These are phyloP conservation scores for Drosophila robusta DNA, from an alignment of 2,888 invertebrate genomes.

Conservation along the genomic window DNA sequence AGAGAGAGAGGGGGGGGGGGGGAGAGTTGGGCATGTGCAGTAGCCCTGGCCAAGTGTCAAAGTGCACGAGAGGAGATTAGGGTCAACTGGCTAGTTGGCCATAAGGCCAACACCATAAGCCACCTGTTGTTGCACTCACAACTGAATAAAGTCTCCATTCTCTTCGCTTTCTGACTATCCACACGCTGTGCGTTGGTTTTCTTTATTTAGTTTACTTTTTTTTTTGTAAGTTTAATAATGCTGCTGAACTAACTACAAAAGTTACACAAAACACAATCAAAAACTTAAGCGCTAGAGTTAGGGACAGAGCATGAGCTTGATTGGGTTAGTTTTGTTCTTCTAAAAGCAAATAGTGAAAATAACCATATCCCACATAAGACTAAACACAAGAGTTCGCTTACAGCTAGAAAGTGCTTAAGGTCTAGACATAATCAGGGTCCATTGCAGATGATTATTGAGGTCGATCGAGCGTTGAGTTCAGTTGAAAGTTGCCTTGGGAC, in stretches of 20 bases:
- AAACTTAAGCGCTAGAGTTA: slow-evolving; percentile 61
- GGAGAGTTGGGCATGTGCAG: slow-evolving; percentile 17
- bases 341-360: slow-evolving; percentile 23
- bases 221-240: slow-evolving; percentile 49
- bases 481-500: slow-evolving; percentile 38
- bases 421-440: slow-evolving; percentile 57
- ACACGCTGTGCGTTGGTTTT: slow-evolving; percentile 18
- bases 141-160: slow-evolving; percentile 12
- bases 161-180: slow-evolving; percentile 1
- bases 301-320: slow-evolving; percentile 44
- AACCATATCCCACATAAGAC: slow-evolving; percentile 50
- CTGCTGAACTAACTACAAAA: slow-evolving; percentile 59
- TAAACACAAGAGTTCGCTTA: slow-evolving; percentile 51
- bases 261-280: slow-evolving; percentile 57
- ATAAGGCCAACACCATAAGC: slow-evolving; percentile 8
- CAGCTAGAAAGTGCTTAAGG: slow-evolving; percentile 26
- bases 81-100: slow-evolving; percentile 66
- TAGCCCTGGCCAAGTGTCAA: slow-evolving; percentile 57
- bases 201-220: slow-evolving; percentile 25
- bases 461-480: slow-evolving; percentile 54
- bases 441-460: slow-evolving; percentile 45
- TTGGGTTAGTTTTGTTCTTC: slow-evolving; percentile 41
- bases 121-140: slow-evolving; percentile 52
- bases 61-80: slow-evolving; percentile 63
- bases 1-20: background rate